Percentiles rank a stretch among this genome's conserved stretches.
Conservation (phyloP, 2,113 vertebrate genomes). For the Elgaria multicarinata region DNA sequence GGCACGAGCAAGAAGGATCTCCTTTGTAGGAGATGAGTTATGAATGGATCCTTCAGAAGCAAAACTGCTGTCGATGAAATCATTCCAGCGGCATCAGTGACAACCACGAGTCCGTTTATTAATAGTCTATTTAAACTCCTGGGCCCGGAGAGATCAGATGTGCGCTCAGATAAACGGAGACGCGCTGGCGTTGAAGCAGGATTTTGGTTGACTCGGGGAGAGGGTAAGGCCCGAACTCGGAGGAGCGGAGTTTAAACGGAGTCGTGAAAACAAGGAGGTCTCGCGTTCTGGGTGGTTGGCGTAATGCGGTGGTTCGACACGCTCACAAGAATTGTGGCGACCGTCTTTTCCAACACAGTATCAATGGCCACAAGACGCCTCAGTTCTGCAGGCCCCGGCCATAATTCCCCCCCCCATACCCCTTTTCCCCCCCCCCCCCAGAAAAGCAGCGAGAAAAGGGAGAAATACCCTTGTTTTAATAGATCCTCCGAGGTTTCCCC, state of each 20-base stretch:
- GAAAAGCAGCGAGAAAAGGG: constrained; percentile 29
- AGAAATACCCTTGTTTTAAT: constrained; percentile 52
- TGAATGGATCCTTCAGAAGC: not conserved
- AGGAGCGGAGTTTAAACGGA: not conserved
- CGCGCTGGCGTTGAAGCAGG: not conserved
- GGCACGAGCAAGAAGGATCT: not conserved
- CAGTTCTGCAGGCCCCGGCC: not conserved
- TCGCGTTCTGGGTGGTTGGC: not conserved
- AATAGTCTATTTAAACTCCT: not conserved
- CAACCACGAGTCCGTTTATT: not conserved
- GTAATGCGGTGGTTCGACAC: not conserved
- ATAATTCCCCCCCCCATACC: not conserved
- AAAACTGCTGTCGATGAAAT: not conserved
- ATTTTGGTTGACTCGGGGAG: not conserved
- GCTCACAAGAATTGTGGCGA: not conserved
- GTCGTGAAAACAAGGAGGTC: not conserved
- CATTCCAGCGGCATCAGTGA: not conserved
- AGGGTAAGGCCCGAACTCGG: not conserved
- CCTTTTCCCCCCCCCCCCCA: not conserved
- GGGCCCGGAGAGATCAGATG: not conserved
- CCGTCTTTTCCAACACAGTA: not conserved
- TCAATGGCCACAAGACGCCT: not conserved
- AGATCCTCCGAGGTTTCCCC: constrained; percentile 68
- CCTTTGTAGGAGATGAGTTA: not conserved
- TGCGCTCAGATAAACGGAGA: not conserved